These are phyloP conservation scores for Reticulitermes speratus DNA, from an alignment of 1,140 invertebrate genomes.

Conservation along the genomic window DNA sequence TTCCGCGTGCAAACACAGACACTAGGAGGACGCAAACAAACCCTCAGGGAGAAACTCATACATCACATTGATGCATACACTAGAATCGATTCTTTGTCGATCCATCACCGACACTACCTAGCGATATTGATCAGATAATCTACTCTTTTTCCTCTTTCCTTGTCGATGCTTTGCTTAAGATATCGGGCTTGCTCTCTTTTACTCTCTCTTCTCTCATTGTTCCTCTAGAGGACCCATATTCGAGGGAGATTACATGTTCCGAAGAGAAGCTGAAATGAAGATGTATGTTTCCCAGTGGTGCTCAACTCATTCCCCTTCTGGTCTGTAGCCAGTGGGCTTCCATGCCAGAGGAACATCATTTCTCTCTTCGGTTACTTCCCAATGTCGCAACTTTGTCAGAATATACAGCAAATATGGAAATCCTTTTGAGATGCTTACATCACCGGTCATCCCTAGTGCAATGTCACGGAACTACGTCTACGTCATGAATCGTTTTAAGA, in stretches of 20 bases:
- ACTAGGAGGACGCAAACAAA: no score
- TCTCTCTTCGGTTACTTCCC: not conserved
- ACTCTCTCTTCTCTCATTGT: not conserved
- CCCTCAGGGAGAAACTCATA: no score
- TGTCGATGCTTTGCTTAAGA: not conserved
- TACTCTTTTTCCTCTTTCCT: not conserved
- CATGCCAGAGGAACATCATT: not conserved
- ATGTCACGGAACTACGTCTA: no score
- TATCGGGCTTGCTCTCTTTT: not conserved
- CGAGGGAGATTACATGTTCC: not conserved
- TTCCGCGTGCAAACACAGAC: no score
- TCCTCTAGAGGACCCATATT: not conserved
- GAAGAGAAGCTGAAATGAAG: slow-evolving; percentile 11
- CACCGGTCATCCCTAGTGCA: no score
- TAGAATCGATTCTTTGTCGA: not conserved
- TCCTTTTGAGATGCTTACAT: no score
- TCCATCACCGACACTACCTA: not conserved
- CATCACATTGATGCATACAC: not conserved
- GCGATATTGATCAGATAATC: slow-evolving; percentile 8
- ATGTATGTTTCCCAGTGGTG: not conserved
- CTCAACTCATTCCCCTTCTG: not conserved
- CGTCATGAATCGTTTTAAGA: no score
- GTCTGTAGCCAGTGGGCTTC: not conserved
- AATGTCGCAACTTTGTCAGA: not conserved
- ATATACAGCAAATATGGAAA: no score